Percentiles rank a stretch among this genome's conserved stretches.
Evolutionary conservation across 2,797 vertebrate genomes (phyloP).

Genomic region (Xiphorhynchus erythropygius): DNA sequence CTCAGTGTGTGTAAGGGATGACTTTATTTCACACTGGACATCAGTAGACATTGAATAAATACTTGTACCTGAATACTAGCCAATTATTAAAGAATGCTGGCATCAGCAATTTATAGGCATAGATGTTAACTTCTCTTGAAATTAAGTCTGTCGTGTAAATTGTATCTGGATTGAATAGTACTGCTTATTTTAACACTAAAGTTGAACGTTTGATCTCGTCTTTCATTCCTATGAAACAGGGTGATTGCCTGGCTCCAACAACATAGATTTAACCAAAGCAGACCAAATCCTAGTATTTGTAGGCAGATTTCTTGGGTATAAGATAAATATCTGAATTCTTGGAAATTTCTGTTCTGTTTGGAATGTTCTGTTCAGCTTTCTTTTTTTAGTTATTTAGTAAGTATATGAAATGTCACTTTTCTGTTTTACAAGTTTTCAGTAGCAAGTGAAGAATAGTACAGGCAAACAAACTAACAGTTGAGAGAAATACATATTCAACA

Average conservation of each 20-base stretch:
- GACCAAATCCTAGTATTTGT: neutral
- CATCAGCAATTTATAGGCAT: neutral
- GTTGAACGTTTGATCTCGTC: neutral
- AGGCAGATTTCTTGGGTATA: neutral
- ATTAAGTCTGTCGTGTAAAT: neutral
- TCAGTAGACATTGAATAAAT: neutral
- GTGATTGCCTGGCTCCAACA: neutral
- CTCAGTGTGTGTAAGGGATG: neutral
- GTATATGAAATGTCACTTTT: neutral
- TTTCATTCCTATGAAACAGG: neutral
- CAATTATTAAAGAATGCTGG: neutral
- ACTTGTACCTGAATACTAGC: neutral
- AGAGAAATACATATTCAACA: neutral
- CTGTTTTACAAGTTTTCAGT: neutral
- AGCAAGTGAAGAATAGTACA: neutral
- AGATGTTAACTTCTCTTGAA: neutral
- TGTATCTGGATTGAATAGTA: neutral
- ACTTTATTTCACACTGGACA: neutral
- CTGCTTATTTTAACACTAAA: neutral
- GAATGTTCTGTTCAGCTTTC: neutral
- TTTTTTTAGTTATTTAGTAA: neutral
- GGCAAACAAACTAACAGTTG: neutral
- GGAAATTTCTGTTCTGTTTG: neutral
- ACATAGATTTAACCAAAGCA: neutral
- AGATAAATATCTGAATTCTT: neutral